phyloP scores from a whole-genome alignment of 92 coral and sea anemone genomes.

The Siderastrea radians region DNA sequence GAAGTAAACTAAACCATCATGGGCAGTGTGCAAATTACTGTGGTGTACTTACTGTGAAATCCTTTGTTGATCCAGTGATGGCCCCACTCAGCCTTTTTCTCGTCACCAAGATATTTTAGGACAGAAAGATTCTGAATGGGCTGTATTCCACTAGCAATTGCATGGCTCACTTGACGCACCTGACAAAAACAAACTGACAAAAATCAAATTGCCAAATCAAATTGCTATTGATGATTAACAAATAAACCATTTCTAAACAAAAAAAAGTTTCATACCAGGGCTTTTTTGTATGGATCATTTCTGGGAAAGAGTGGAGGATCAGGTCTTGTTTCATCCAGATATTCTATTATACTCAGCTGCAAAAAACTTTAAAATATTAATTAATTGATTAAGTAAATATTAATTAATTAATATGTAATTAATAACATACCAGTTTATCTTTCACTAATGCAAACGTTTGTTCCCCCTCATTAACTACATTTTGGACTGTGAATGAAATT shows the following conservation, averaged over 20 bases:
- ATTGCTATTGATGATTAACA: background rate
- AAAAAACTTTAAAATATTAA: background rate
- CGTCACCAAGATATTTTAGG: conserved; percentile 89
- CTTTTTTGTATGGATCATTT: conserved; percentile 87
- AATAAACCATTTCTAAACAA: background rate
- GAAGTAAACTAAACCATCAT: no score
- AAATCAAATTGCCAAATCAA: background rate
- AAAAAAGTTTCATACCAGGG: conserved; percentile 66
- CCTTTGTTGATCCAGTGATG: conserved; percentile 93
- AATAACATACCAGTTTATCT: no score
- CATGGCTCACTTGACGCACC: conserved; percentile 77
- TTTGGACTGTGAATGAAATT: no score
- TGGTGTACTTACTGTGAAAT: conserved; percentile 74
- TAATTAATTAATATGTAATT: no score
- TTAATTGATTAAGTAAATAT: background rate
- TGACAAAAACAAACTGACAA: background rate
- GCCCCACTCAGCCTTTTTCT: conserved; percentile 94
- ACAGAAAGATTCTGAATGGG: conserved; percentile 92
- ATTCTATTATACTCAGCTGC: conserved; percentile 91
- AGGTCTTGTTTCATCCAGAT: conserved; percentile 97
- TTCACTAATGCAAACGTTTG: no score
- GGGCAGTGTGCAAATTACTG: no score
- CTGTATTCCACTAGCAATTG: conserved; percentile 83
- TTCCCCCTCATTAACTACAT: no score
- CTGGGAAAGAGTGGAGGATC: conserved; percentile 91